Percentiles rank a stretch among this genome's conserved stretches.
Evolutionary conservation across 2,113 vertebrate genomes (phyloP).

Genomic region (Catharus bicknelli): DNA sequence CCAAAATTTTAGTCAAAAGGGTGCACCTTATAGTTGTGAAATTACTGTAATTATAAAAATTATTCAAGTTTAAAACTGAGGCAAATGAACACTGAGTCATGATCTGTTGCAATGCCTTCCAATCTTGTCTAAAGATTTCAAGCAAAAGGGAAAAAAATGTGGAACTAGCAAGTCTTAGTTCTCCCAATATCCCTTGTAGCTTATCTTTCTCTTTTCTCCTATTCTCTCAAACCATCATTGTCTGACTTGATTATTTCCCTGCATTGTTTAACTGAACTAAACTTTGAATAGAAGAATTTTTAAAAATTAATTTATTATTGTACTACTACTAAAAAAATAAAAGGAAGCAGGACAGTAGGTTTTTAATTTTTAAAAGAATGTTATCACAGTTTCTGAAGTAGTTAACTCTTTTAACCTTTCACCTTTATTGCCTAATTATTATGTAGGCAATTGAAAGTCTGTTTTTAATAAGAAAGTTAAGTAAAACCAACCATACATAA

Average conservation of each 20-base stretch:
- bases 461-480: background rate
- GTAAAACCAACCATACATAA: background rate
- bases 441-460: background rate
- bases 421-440: background rate
- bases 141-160: background rate
- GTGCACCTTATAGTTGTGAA: no score
- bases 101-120: background rate
- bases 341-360: background rate
- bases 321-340: rapidly evolving
- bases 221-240: background rate
- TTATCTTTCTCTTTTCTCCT: background rate
- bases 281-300: background rate
- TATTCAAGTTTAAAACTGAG: background rate
- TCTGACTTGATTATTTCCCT: background rate
- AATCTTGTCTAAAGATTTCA: background rate
- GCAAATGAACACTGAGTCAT: background rate
- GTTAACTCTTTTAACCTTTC: background rate
- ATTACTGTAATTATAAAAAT: background rate
- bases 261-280: background rate
- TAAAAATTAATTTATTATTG: background rate
- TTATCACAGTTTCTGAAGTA: background rate
- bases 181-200: background rate
- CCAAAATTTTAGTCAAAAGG: no score
- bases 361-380: background rate
- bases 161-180: background rate